These are phyloP conservation scores for Maniola hyperantus DNA, from an alignment of 2,888 invertebrate genomes.

Conservation along the genomic window DNA sequence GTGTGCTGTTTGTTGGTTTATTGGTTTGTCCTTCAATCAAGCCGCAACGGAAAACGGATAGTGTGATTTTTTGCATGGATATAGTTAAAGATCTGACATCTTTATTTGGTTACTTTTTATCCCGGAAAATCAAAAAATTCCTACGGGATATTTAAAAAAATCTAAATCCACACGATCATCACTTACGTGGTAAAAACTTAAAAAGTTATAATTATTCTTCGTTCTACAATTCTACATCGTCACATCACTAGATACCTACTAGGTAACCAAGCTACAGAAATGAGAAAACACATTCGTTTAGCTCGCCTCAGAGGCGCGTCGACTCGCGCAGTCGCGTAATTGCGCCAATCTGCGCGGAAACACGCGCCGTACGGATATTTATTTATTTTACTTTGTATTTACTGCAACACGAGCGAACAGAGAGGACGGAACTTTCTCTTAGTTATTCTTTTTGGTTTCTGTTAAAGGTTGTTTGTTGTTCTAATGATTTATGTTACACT, in stretches of 20 bases:
- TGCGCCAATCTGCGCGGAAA: slow-evolving; percentile 73
- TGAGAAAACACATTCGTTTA: not conserved
- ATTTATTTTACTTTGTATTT: slow-evolving; percentile 80
- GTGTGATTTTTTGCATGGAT: too few relatives aligned
- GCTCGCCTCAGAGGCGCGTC: not conserved
- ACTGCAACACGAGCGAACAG: slow-evolving; percentile 65
- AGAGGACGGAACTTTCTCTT: slow-evolving; percentile 43
- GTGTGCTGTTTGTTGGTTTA: too few relatives aligned
- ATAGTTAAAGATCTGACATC: too few relatives aligned
- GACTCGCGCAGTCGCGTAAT: slow-evolving; percentile 51
- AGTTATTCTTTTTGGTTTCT: slow-evolving; percentile 31
- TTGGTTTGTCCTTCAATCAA: too few relatives aligned
- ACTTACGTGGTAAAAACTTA: too few relatives aligned
- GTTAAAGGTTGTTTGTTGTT: slow-evolving; percentile 12
- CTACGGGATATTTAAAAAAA: too few relatives aligned
- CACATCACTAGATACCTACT: not conserved
- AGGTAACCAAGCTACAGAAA: not conserved
- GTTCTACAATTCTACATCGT: not conserved
- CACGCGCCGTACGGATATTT: slow-evolving; percentile 72
- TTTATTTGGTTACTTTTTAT: too few relatives aligned
- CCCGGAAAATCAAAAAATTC: too few relatives aligned
- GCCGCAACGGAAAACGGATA: too few relatives aligned
- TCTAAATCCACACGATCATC: too few relatives aligned
- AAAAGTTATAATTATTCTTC: not conserved
- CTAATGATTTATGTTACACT: not conserved